Percentiles rank a stretch among this genome's conserved stretches.
Conservation (phyloP, 2,797 vertebrate genomes). For the Pelobates cultripes region DNA sequence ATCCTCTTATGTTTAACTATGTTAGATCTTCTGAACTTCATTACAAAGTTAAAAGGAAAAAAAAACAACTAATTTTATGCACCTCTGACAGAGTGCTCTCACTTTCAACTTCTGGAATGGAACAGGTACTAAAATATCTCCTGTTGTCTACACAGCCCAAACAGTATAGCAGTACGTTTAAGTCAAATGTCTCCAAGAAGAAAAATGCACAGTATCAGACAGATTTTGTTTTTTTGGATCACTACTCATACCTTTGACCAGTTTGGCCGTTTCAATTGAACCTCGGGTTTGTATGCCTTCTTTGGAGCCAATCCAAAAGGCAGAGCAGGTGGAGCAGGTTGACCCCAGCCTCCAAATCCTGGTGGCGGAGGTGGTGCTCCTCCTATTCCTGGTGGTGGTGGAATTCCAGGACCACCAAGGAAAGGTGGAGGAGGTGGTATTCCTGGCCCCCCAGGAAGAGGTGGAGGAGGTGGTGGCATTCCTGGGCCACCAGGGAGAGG, state of each 20-base stretch:
- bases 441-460: slow-evolving; percentile 24
- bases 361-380: slow-evolving; percentile 35
- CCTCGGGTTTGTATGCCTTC: slow-evolving; percentile 83
- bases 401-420: slow-evolving; percentile 51
- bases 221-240: not conserved
- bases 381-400: slow-evolving; percentile 42
- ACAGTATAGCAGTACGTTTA: no score
- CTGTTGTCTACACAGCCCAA: no score
- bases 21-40: slow-evolving; percentile 6
- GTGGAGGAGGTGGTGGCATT: slow-evolving; percentile 47
- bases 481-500: slow-evolving; percentile 71
- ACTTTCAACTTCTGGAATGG: no score
- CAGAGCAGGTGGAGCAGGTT: slow-evolving; percentile 64
- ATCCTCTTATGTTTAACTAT: not conserved
- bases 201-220: not conserved
- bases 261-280: slow-evolving; percentile 80
- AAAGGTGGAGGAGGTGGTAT: slow-evolving; percentile 40
- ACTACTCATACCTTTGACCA: slow-evolving; percentile 84
- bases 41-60: not conserved
- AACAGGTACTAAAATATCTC: no score
- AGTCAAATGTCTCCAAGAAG: no score
- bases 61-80: no score
- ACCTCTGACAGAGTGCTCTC: no score
- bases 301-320: slow-evolving; percentile 80
- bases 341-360: slow-evolving; percentile 46